These are phyloP conservation scores for Leptopilina boulardi DNA, from an alignment of 1,140 invertebrate genomes.

Conservation along the genomic window DNA sequence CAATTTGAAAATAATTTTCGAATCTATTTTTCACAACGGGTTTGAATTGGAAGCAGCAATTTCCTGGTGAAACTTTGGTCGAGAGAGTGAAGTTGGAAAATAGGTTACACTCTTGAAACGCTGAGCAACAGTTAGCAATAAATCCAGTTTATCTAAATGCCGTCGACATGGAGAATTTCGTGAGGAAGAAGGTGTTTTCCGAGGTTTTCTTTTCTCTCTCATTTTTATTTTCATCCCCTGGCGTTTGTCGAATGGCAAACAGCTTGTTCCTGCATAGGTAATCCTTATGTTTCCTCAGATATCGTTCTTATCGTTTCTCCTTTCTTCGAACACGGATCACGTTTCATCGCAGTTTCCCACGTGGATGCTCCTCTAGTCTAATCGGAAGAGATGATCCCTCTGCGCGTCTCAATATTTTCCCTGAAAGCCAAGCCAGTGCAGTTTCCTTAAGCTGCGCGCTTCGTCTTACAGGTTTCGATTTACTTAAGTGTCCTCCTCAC, in stretches of 20 bases:
- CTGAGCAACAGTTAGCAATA: constrained; percentile 25
- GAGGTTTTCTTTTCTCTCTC: too few species aligned
- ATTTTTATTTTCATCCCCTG: neutral
- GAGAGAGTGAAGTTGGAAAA: neutral
- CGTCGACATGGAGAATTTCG: constrained; percentile 6
- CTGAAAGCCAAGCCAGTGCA: constrained; percentile 29
- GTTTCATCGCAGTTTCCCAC: constrained; percentile 31
- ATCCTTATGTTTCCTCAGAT: constrained; percentile 31
- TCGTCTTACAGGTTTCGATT: constrained; percentile 30
- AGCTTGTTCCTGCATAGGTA: constrained; percentile 29
- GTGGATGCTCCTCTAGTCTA: constrained; percentile 16
- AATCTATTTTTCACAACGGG: too few species aligned
- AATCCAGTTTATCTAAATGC: constrained; percentile 24
- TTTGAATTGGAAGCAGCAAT: neutral
- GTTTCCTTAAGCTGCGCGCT: constrained; percentile 15
- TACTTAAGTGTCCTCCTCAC: constrained; percentile 16
- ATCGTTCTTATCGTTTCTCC: constrained; percentile 31
- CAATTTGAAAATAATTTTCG: too few species aligned
- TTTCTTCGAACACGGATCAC: constrained; percentile 32
- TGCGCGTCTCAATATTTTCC: constrained; percentile 28
- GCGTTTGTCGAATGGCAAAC: constrained; percentile 27
- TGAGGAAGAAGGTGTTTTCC: constrained; percentile 1
- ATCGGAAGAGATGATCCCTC: constrained; percentile 8
- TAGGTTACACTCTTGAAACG: neutral
- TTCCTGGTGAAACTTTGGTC: neutral